These are phyloP conservation scores for Prenolepis imparis DNA, from an alignment of 2,888 invertebrate species.

Conservation along the genomic window DNA sequence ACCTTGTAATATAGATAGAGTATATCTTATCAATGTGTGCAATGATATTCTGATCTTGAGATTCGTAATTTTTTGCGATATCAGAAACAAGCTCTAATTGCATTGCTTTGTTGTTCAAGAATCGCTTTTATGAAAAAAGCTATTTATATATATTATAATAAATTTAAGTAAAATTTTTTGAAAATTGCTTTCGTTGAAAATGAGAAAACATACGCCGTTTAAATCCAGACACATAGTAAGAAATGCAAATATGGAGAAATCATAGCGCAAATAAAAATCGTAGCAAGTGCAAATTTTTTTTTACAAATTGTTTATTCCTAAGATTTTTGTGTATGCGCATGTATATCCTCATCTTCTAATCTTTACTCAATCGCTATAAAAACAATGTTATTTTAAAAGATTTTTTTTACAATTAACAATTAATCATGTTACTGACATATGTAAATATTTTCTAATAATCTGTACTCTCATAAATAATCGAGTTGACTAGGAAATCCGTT, in stretches of 20 bases:
- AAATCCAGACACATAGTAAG: background rate
- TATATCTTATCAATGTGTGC: conserved; percentile 14
- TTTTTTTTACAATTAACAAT: background rate
- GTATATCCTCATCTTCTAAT: background rate
- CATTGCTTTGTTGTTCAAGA: background rate
- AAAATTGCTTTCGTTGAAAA: background rate
- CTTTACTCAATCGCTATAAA: background rate
- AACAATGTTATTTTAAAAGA: background rate
- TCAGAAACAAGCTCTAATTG: background rate
- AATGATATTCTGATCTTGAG: background rate
- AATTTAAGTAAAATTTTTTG: background rate
- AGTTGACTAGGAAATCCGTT: background rate
- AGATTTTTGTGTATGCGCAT: background rate
- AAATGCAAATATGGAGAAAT: background rate
- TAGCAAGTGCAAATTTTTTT: background rate
- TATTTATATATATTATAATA: too few species aligned
- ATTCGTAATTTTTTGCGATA: background rate
- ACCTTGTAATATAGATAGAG: background rate
- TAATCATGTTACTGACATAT: background rate
- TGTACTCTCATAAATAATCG: background rate
- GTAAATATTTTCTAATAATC: background rate
- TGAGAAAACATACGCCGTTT: background rate
- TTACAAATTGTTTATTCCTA: background rate
- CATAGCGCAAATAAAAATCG: background rate
- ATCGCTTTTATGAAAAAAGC: background rate